phyloP scores from a whole-genome alignment of 2,113 vertebrate genomes.

The Chloebia gouldiae region DNA sequence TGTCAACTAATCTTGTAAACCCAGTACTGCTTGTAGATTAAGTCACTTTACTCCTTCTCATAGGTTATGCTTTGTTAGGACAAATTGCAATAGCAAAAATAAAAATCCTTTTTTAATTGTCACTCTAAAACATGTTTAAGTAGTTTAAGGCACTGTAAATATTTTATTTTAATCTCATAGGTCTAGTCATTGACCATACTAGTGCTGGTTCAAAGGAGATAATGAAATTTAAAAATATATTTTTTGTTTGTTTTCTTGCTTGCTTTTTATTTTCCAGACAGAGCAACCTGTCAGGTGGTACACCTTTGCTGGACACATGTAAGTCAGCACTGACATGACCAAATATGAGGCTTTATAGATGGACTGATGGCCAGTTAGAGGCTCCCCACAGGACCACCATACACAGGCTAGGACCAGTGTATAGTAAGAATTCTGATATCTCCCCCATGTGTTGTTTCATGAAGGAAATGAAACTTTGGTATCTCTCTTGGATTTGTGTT shows the following conservation, averaged over 20 bases:
- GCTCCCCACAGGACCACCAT: not conserved
- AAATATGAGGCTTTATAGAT: not conserved
- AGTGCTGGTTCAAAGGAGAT: not conserved
- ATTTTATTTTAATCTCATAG: not conserved
- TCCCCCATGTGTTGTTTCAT: not conserved
- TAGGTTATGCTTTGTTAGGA: not conserved
- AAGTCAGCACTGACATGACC: not conserved
- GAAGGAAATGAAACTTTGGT: not conserved
- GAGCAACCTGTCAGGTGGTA: not conserved
- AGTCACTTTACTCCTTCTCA: not conserved
- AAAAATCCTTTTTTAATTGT: not conserved
- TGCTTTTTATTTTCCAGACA: not conserved
- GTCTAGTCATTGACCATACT: not conserved
- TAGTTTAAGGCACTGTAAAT: not conserved
- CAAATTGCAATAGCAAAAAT: not conserved
- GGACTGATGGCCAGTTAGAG: not conserved
- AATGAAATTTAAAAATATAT: accelerated
- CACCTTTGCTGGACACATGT: not conserved
- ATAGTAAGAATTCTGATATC: not conserved
- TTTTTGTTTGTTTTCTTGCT: not conserved
- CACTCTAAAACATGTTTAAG: not conserved
- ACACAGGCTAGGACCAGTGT: not conserved
- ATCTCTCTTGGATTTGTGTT: not conserved
- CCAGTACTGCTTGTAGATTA: not conserved
- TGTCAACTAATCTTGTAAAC: not conserved